These are phyloP conservation scores for Phrynosoma platyrhinos DNA, from an alignment of 2,113 vertebrate genomes.

Conservation along the genomic window DNA sequence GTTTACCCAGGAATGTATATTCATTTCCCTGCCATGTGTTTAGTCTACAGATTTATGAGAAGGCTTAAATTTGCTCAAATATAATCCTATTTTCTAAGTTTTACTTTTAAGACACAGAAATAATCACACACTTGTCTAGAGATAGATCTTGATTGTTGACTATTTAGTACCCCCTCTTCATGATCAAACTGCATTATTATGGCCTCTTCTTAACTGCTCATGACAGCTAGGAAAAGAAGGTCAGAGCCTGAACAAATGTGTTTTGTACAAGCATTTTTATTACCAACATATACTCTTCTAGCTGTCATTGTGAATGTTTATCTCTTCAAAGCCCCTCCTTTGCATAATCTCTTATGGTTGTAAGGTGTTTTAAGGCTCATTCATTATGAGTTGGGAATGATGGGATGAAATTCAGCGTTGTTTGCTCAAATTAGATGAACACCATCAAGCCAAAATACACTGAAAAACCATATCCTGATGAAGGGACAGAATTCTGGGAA, in stretches of 20 bases:
- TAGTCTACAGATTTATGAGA: background rate
- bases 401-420: background rate
- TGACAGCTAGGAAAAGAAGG: background rate
- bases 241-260: background rate
- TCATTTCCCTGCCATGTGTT: background rate
- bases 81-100: background rate
- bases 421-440: background rate
- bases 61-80: too few relatives aligned
- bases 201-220: background rate
- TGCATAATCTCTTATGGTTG: background rate
- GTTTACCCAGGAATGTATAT: background rate
- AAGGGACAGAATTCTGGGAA: background rate
- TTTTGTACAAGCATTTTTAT: background rate
- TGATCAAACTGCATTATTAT: background rate
- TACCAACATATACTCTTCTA: too few relatives aligned
- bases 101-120: background rate
- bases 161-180: background rate
- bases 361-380: background rate
- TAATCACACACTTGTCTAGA: background rate
- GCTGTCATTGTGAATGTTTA: background rate
- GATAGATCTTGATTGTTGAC: background rate
- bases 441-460: background rate
- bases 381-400: background rate
- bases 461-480: background rate
- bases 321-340: background rate